Evolutionary conservation across 2,888 invertebrate genomes (phyloP).

Genomic region (Lasioglossum villosulum): DNA sequence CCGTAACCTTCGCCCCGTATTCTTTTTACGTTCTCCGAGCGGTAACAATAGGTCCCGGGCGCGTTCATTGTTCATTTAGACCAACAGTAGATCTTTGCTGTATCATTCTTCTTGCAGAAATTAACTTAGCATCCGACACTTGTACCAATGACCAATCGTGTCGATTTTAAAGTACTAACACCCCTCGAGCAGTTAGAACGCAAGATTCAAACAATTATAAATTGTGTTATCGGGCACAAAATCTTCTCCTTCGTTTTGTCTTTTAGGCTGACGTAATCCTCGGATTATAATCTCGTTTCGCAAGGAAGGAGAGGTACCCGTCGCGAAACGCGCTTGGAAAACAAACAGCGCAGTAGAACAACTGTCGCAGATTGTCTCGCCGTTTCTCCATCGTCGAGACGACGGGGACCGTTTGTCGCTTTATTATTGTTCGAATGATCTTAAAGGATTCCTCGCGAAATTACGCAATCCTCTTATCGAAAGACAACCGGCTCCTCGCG

Average conservation of each 20-base stretch:
- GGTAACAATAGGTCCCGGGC: background rate
- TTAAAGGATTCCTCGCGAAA: conserved; percentile 1
- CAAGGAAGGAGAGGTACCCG: background rate
- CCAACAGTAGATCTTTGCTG: background rate
- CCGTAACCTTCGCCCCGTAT: background rate
- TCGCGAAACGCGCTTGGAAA: too few species aligned
- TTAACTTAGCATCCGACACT: too few species aligned
- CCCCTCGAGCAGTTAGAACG: too few species aligned
- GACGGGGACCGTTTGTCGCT: background rate
- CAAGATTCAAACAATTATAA: too few species aligned
- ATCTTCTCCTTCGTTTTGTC: too few species aligned
- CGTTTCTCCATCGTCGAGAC: background rate
- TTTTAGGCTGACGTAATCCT: background rate
- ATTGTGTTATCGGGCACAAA: too few species aligned
- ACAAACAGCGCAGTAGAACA: background rate
- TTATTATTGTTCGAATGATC: background rate
- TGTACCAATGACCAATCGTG: too few species aligned
- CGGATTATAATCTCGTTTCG: background rate
- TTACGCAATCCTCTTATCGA: conserved; percentile 8
- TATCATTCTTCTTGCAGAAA: too few species aligned
- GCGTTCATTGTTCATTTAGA: background rate
- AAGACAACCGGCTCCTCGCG: background rate
- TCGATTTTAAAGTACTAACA: too few species aligned
- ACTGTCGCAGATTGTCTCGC: background rate
- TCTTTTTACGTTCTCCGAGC: background rate